A percentile compares a stretch with the other conserved stretches of the same genome.
phyloP scores from a whole-genome alignment of 1,140 invertebrate genomes.

The Drosophila pseudoobscura region DNA sequence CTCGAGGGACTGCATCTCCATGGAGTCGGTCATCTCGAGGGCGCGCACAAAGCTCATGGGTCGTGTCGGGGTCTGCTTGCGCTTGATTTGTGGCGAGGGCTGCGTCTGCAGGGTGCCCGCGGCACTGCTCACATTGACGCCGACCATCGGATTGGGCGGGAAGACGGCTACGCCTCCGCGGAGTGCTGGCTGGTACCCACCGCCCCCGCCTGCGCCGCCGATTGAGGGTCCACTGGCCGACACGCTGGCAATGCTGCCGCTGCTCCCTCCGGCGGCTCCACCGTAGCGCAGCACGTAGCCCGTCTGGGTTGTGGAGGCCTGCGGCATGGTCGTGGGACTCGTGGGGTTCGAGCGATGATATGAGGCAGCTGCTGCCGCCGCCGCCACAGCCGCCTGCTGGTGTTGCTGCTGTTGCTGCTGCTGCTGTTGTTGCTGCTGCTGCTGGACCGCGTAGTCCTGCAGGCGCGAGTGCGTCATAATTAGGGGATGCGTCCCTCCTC shows the following conservation, averaged over 20 bases:
- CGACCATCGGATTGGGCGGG: conserved; percentile 85
- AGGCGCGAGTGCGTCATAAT: conserved; percentile 80
- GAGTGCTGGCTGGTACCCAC: conserved; percentile 86
- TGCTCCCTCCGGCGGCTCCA: conserved; percentile 46
- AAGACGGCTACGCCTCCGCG: conserved; percentile 88
- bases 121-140: conserved; percentile 35
- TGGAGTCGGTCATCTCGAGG: conserved; percentile 94
- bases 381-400: conserved; percentile 81
- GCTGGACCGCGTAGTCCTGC: conserved; percentile 67
- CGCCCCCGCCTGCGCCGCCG: conserved; percentile 12
- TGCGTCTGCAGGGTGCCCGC: conserved; percentile 64
- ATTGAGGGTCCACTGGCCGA: conserved; percentile 35
- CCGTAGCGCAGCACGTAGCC: conserved; percentile 74
- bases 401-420: conserved; percentile 51
- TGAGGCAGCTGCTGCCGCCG: conserved; percentile 82
- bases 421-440: conserved; percentile 54
- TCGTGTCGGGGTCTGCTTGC: conserved; percentile 86
- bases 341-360: conserved; percentile 90
- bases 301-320: conserved; percentile 61
- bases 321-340: conserved; percentile 88
- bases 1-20: conserved; percentile 87
- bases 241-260: conserved; percentile 66
- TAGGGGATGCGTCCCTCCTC: conserved; percentile 60
- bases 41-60: conserved; percentile 97
- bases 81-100: conserved; percentile 87